Evolutionary conservation across 1,140 invertebrate species (phyloP), one percentile per base, ranked within the genome.

Genomic region (Drosophila subobscura): DNA sequence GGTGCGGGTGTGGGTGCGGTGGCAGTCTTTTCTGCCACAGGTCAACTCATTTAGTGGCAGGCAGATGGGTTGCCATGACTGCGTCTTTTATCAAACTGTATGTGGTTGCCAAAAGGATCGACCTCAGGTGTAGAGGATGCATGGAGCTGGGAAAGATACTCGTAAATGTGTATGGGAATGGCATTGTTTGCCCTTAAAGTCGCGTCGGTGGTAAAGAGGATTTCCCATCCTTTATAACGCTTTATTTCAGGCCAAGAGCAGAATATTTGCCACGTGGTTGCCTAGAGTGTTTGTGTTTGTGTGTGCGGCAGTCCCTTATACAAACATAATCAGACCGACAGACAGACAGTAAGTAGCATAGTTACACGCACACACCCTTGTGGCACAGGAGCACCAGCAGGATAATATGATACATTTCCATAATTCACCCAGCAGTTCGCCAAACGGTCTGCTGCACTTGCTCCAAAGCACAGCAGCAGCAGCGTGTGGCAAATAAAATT

Each of bases 301-400:
- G 72, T 63, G 52, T 58, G 53, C 77, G 29, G 50, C 49, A 56
- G 41, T 49, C 42, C 54, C 50, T 50, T 61, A 77, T 74, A 77
- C 67, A 85, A 80, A 86, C 80, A 75, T 10, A 22, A n/a, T 5
- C 20, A 33, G 52, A 27, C 25, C 33, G 27, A 23, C 51, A 42
- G 56, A 55, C 60, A 80, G 80, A 85, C 77, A 86, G 68, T 86
- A 86, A 85, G 81, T 86, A 71, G 81, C 77, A 77, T 74, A 85
- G 81, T 86, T 77, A 67, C 77, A 70, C 67, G 57, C 70, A 78
- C 66, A 10, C 10, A 27, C 5, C 33, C 33, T 4, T 51, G 37
- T 41, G 33, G 57, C 45, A 20, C 14, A 27, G 42, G 29, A 45
- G 45, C 25, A 16, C 23, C 63, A 57, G 22, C 22, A 59, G 44